Conservation (phyloP, 2,888 invertebrate genomes). For the Lymantria dispar region DNA sequence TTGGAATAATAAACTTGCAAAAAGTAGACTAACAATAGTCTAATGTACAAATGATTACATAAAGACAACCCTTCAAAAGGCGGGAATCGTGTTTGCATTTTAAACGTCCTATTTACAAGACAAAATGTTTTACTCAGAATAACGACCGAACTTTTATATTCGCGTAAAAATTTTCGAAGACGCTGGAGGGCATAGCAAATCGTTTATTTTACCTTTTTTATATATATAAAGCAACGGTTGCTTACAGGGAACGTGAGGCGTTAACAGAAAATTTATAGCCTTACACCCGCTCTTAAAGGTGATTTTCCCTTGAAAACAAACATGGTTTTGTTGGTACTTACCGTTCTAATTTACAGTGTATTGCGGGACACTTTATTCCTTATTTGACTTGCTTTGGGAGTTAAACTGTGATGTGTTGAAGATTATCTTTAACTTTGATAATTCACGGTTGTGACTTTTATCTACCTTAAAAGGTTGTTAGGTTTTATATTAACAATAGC, state of each 20-base stretch:
- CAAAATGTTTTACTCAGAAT: constrained; percentile 56
- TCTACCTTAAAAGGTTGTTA: not conserved
- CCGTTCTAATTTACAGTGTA: constrained; percentile 33
- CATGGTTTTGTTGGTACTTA: constrained; percentile 33
- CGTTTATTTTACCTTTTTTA: constrained; percentile 40
- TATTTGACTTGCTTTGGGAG: constrained; percentile 30
- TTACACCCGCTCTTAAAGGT: constrained; percentile 32
- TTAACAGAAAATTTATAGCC: constrained; percentile 36
- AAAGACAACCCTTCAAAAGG: constrained; percentile 24
- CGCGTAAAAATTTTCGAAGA: constrained; percentile 54
- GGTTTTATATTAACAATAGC: not conserved
- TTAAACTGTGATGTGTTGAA: constrained; percentile 23
- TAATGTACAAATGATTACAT: constrained; percentile 17
- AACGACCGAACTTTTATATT: constrained; percentile 48
- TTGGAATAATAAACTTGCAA: no score
- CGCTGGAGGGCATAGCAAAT: constrained; percentile 49
- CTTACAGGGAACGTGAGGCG: constrained; percentile 35
- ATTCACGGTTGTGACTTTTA: constrained; percentile 4
- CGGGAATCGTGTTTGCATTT: constrained; percentile 63
- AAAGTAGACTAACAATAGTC: not conserved
- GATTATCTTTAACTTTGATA: constrained; percentile 21
- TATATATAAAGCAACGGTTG: constrained; percentile 33
- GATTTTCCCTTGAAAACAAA: constrained; percentile 34
- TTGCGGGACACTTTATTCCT: constrained; percentile 29
- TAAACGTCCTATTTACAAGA: constrained; percentile 60